Base-by-base conservation (phyloP, 2,113 vertebrate species). In the Sebastes fasciatus region DNA sequence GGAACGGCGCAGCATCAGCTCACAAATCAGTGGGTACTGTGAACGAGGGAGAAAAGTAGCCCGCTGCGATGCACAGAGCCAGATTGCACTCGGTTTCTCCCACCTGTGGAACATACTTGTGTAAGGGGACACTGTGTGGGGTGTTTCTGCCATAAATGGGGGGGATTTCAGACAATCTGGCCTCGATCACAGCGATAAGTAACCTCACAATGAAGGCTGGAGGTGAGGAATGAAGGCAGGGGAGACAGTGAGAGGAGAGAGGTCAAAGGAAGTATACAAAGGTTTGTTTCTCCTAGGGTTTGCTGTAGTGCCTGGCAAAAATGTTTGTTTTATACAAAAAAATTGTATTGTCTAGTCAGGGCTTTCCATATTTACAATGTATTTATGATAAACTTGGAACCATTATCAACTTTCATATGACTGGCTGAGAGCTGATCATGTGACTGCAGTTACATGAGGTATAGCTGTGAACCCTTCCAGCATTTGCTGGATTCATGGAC, bases 21-120 rank as follows among this genome's bases (percentile, higher is more conserved):
- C 64, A 80, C 85, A 86, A 82, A 91, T 90, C 88, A 89, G 86
- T 88, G 60, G 73, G 3, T 74, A 68, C 34, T 80, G 69, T 74
- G 65, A 89, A 77, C 23, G 54, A 54, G 21, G 60, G 23, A 79
- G 84, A 82, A 68, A 83, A 64, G 79, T 2, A 54, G 60, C 88
- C 87, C 3, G 26, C 81, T 88, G 77, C 61, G 77, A 82, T 55
- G 69, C 72, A 65, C 74, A 51, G 67, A 86, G 66, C 4, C 81
- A 80, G 10, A 65, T 42, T 49, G 58, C 45, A 80, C 51, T 63
- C n/a, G 0, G 46, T 79, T 17, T 62, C 63, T 69, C 64, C 80
- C 66, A 86, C 83, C 80, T 81, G 74, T 85, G 74, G 74, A 85
- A 80, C 54, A 61, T 76, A 69, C 74, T 21, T 6, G 11, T 58